These are phyloP conservation scores for Myripristis jacobus DNA, from an alignment of 2,797 vertebrate species.

Conservation along the genomic window DNA sequence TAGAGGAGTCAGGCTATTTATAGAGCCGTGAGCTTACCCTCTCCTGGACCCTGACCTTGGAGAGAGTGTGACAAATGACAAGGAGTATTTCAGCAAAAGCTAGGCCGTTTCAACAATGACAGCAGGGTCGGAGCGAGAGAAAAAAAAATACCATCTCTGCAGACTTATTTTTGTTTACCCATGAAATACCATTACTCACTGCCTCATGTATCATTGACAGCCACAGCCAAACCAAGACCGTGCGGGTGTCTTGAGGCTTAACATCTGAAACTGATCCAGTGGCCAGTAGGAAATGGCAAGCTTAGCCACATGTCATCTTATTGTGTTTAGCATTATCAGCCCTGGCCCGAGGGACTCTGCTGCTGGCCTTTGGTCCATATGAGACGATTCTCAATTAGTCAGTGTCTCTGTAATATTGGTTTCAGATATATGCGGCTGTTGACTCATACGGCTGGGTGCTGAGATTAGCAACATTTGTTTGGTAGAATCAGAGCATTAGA, in stretches of 20 bases:
- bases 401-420: constrained; percentile 44
- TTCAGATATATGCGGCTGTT: constrained; percentile 46
- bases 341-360: constrained; percentile 36
- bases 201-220: constrained; percentile 46
- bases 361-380: constrained; percentile 41
- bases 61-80: constrained; percentile 65
- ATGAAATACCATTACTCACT: constrained; percentile 55
- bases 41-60: constrained; percentile 71
- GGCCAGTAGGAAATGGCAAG: constrained; percentile 57
- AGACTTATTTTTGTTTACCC: constrained; percentile 62
- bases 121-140: constrained; percentile 38
- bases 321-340: constrained; percentile 66
- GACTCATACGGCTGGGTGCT: constrained; percentile 15
- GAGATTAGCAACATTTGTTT: constrained; percentile 17
- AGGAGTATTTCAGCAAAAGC: constrained; percentile 56
- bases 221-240: constrained; percentile 16
- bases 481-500: neutral
- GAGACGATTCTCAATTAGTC: constrained; percentile 67
- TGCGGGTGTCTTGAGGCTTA: constrained; percentile 43
- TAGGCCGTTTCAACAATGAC: constrained; percentile 52
- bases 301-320: constrained; percentile 47
- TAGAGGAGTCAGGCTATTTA: constrained; percentile 55
- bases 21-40: constrained; percentile 54
- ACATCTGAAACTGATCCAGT: constrained; percentile 58
- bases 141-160: constrained; percentile 48